Conservation (phyloP, 1,140 invertebrate genomes). For the Drosophila micromelanica region DNA sequence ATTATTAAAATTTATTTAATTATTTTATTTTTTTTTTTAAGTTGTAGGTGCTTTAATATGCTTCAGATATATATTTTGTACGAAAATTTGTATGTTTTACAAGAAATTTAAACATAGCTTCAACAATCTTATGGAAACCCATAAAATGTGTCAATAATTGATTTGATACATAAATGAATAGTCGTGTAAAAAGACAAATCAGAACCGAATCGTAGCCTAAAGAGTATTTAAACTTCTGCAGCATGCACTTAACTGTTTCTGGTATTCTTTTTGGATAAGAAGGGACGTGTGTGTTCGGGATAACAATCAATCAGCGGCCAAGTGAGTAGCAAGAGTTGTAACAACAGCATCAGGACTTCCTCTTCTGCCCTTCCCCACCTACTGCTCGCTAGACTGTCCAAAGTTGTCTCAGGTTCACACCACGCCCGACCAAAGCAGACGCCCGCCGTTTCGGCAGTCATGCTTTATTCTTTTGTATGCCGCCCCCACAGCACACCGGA, state of each 20-base stretch:
- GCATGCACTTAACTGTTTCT: neutral
- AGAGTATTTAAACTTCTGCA: slow-evolving; percentile 4
- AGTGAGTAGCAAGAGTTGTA: slow-evolving; percentile 23
- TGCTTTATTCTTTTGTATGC: slow-evolving; percentile 66
- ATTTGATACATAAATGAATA: too few species aligned
- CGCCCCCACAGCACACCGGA: neutral
- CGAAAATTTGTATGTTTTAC: too few species aligned
- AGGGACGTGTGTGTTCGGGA: slow-evolving; percentile 43
- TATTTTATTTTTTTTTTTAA: too few species aligned
- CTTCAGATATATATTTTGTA: too few species aligned
- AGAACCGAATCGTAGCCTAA: too few species aligned
- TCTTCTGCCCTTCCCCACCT: neutral
- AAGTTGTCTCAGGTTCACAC: slow-evolving; percentile 56
- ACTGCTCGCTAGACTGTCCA: neutral
- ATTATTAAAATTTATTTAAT: too few species aligned
- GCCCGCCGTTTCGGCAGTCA: slow-evolving; percentile 56
- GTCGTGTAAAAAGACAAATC: too few species aligned
- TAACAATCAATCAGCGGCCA: slow-evolving; percentile 69
- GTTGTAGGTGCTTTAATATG: too few species aligned
- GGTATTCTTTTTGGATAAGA: slow-evolving; percentile 2
- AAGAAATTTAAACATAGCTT: too few species aligned
- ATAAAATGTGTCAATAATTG: too few species aligned
- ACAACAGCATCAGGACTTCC: slow-evolving; percentile 37
- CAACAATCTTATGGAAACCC: too few species aligned
- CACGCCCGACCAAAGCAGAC: slow-evolving; percentile 22